Percentiles rank a stretch among this genome's conserved stretches.
Conservation (phyloP, 23 tunicate species). For the Clavelina lepadiformis region DNA sequence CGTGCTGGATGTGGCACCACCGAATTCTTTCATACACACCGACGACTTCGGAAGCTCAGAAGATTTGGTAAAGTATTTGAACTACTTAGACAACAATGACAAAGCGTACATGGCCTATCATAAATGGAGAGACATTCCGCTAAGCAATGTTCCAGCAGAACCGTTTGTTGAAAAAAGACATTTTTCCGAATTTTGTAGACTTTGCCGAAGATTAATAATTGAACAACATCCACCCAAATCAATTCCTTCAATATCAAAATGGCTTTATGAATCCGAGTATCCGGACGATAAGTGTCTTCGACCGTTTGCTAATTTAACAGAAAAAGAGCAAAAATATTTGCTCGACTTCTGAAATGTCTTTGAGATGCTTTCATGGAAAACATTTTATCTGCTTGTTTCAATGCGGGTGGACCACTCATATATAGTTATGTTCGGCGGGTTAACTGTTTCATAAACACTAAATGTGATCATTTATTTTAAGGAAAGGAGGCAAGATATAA, state of each 20-base stretch:
- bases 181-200: constrained; percentile 18
- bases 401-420: too few relatives aligned
- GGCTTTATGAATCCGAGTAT: constrained; percentile 37
- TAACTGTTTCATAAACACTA: too few relatives aligned
- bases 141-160: constrained; percentile 21
- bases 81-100: constrained; percentile 34
- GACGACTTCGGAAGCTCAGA: constrained; percentile 60
- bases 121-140: constrained; percentile 39
- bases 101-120: constrained; percentile 71
- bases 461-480: too few relatives aligned
- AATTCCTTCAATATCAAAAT: constrained; percentile 53
- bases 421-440: too few relatives aligned
- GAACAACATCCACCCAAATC: constrained; percentile 33
- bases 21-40: constrained; percentile 61
- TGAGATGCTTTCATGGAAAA: too few relatives aligned
- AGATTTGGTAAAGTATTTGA: constrained; percentile 44
- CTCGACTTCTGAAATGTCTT: constrained; percentile 15
- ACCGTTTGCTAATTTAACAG: constrained; percentile 13
- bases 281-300: constrained; percentile 40
- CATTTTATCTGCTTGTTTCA: too few relatives aligned
- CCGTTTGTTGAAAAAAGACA: constrained; percentile 34
- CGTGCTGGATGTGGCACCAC: constrained; percentile 67
- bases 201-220: constrained; percentile 27
- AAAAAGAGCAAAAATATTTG: constrained; percentile 13
- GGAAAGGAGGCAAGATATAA: too few relatives aligned